phyloP scores from a whole-genome alignment of 2,888 invertebrate genomes.

The Vesta saturnalis region DNA sequence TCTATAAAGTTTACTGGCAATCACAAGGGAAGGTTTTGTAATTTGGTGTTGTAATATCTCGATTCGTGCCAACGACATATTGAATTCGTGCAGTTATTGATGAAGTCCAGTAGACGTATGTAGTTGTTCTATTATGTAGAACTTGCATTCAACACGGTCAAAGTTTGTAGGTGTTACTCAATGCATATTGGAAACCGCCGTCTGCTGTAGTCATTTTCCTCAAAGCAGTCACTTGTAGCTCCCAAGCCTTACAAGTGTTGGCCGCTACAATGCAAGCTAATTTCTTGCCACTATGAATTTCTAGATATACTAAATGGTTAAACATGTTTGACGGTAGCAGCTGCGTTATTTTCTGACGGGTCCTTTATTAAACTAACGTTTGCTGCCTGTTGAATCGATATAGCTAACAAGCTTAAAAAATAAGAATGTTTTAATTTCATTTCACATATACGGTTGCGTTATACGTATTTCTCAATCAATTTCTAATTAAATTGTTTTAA shows the following conservation, averaged over 20 bases:
- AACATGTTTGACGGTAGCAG: constrained; percentile 20
- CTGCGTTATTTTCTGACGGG: constrained; percentile 27
- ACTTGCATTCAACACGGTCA: constrained; percentile 46
- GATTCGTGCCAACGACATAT: constrained; percentile 53
- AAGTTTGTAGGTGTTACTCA: constrained; percentile 57
- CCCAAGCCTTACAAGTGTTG: constrained; percentile 45
- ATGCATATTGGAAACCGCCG: constrained; percentile 51
- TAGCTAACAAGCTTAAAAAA: background rate
- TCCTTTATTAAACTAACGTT: constrained; percentile 25
- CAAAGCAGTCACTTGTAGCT: constrained; percentile 45
- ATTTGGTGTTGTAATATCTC: constrained; percentile 46
- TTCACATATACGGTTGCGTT: too few relatives aligned
- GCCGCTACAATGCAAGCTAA: constrained; percentile 46
- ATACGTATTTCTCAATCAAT: too few relatives aligned
- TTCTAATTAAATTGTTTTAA: too few relatives aligned
- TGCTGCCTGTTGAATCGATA: background rate
- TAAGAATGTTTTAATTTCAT: too few relatives aligned
- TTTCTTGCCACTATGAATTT: constrained; percentile 49
- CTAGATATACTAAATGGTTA: constrained; percentile 38
- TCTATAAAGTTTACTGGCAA: constrained; percentile 19
- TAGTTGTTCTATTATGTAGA: constrained; percentile 40
- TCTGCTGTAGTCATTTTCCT: constrained; percentile 39
- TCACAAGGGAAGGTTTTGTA: constrained; percentile 22
- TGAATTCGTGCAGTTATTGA: constrained; percentile 46
- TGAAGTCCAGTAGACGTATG: constrained; percentile 40